Percentiles rank a stretch among this genome's conserved stretches.
Conservation (phyloP, 2,113 vertebrate genomes). For the Chaenogobius annularis region DNA sequence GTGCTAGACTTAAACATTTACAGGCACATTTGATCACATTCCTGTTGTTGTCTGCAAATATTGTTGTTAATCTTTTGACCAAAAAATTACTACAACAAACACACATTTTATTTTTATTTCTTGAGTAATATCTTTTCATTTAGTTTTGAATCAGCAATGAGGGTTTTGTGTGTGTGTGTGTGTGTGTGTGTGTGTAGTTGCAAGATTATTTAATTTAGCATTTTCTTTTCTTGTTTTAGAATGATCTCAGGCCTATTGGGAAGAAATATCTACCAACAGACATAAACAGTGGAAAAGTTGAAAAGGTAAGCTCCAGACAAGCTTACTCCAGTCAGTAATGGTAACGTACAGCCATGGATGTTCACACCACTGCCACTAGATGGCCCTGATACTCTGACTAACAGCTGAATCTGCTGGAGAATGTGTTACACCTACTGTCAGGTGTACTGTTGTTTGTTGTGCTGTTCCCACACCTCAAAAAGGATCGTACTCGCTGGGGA, state of each 20-base stretch:
- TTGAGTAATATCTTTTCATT: too few species aligned
- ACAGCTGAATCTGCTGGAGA: constrained; percentile 1
- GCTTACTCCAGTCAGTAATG: neutral
- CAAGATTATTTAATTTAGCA: neutral
- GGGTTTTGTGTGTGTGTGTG: neutral
- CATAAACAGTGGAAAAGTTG: constrained; percentile 92
- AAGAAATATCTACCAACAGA: constrained; percentile 90
- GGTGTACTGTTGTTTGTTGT: too few species aligned
- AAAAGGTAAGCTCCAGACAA: constrained; percentile 81
- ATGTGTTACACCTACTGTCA: neutral
- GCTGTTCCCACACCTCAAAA: too few species aligned
- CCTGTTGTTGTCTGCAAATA: too few species aligned
- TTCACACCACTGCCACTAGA: constrained; percentile 59
- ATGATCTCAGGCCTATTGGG: constrained; percentile 92
- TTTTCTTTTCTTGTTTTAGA: constrained; percentile 77
- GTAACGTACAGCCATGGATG: neutral
- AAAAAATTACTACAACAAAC: too few species aligned
- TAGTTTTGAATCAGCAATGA: neutral
- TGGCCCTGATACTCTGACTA: constrained; percentile 56
- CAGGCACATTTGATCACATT: too few species aligned
- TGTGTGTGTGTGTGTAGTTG: neutral
- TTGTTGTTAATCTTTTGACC: too few species aligned
- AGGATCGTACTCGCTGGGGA: too few species aligned
- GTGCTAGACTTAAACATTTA: too few species aligned
- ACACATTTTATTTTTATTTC: too few species aligned